These are phyloP conservation scores for Tachina fera DNA, from an alignment of 2,888 invertebrate genomes.

Conservation along the genomic window DNA sequence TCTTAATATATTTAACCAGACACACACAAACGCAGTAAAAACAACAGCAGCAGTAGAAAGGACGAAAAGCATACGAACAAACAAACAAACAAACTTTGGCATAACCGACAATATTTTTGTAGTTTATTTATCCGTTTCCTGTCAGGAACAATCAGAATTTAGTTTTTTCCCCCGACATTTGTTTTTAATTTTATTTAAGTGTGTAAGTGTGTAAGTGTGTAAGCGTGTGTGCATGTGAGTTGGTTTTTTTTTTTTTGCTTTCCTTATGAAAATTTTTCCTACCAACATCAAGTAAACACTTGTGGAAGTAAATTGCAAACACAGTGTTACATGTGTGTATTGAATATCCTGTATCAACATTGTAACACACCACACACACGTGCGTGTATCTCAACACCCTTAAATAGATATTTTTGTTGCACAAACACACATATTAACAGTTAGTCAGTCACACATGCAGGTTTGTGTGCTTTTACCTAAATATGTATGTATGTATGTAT, in stretches of 20 bases:
- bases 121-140: constrained; percentile 73
- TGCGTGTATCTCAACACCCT: neutral
- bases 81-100: constrained; percentile 67
- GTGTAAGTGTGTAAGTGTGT: constrained; percentile 25
- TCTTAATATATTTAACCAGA: constrained; percentile 48
- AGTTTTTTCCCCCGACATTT: constrained; percentile 45
- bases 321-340: constrained; percentile 24
- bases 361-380: neutral
- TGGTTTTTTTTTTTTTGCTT: neutral
- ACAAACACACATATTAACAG: neutral
- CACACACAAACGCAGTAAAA: constrained; percentile 5
- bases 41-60: neutral
- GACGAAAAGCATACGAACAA: constrained; percentile 53
- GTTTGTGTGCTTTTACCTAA: constrained; percentile 3
- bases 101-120: constrained; percentile 67
- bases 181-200: constrained; percentile 23
- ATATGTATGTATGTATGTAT: neutral
- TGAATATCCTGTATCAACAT: constrained; percentile 44
- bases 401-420: constrained; percentile 21
- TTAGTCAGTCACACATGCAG: neutral
- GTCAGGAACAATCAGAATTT: constrained; percentile 73
- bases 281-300: neutral
- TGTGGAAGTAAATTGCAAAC: constrained; percentile 17
- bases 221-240: neutral
- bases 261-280: neutral